phyloP scores from a whole-genome alignment of 2,113 vertebrate species.

The Cacatua alba region DNA sequence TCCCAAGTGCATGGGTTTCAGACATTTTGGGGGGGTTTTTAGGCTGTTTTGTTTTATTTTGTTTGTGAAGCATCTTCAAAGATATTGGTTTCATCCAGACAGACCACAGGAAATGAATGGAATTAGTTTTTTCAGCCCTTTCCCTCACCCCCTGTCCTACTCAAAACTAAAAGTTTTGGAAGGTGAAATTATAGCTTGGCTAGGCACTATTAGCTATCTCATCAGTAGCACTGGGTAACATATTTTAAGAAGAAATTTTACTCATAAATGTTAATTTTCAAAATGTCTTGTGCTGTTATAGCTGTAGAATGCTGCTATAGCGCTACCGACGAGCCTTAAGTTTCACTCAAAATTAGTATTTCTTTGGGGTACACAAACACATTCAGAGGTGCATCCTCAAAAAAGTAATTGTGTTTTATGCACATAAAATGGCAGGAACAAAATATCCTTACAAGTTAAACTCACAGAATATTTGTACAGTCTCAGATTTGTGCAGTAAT shows the following conservation, averaged over 20 bases:
- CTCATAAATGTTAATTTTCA: not conserved
- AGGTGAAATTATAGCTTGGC: not conserved
- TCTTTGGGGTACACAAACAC: not conserved
- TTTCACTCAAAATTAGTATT: not conserved
- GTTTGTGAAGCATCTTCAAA: not conserved
- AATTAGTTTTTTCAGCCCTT: not conserved
- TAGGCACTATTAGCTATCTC: not conserved
- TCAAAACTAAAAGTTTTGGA: not conserved
- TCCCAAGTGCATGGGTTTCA: not conserved
- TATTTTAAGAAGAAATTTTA: not conserved
- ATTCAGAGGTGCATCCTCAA: not conserved
- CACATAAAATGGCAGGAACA: not conserved
- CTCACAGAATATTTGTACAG: not conserved
- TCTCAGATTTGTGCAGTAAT: not conserved
- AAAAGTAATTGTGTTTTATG: not conserved
- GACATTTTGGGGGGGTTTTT: not conserved
- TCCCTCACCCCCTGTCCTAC: not conserved
- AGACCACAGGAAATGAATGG: not conserved
- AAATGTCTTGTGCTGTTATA: not conserved
- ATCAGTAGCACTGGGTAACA: not conserved
- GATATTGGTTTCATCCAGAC: not conserved
- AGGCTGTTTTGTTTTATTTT: not conserved
- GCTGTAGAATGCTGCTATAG: not conserved
- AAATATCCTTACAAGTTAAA: not conserved
- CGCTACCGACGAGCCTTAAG: not conserved